Evolutionary conservation across 2,797 vertebrate genomes (phyloP), one percentile per base, ranked within the genome.

Genomic region (Dryobates pubescens): DNA sequence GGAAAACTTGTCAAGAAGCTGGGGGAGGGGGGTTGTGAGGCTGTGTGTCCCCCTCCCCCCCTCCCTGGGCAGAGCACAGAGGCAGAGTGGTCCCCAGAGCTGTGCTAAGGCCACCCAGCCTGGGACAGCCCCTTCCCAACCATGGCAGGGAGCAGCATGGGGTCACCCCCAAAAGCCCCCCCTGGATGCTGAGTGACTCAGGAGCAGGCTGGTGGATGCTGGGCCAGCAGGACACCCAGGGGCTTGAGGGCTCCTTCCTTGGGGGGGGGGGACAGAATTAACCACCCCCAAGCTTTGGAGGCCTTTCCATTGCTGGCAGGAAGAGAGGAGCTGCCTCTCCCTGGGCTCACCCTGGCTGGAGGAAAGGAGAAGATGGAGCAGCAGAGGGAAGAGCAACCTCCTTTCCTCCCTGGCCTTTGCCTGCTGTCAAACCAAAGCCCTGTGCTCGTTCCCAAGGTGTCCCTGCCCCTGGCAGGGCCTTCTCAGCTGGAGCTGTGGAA

Each of bases 1-100:
- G 92, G 80, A 89, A 96, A 74, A 75, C 34, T 92, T 76, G 82
- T 73, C 36, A 54, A 85, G 93, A 94, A 75, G 56, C 58, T 4
- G 5, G 13, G 14, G 59, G 11, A 38, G 11, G 13, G 14, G 63
- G 59, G 51, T 32, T 43, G 19, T 1, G 0, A 26, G 76, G 78
- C 36, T 68, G 82, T 2, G 3, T 18, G 38, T 38, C 38, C 38
- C 38, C 38, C 36, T 36, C 36, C 36, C 43, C 53, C 54, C 85
- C 63, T 72, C 68, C 77, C 71, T 2, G 0, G 54, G 62, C 53
- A 24, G 41, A 45, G 47, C 3, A 0, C 2, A 1, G 70, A 18
- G 64, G 38, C 0, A 12, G 38, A 38, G 57, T 0, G 6, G 30
- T 68, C 30, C 69, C 58, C 53, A 19, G 45, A 22, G 61, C 72